Base-by-base conservation (phyloP, 64 coral and sea anemone species). In the Catalaphyllia jardinei region DNA sequence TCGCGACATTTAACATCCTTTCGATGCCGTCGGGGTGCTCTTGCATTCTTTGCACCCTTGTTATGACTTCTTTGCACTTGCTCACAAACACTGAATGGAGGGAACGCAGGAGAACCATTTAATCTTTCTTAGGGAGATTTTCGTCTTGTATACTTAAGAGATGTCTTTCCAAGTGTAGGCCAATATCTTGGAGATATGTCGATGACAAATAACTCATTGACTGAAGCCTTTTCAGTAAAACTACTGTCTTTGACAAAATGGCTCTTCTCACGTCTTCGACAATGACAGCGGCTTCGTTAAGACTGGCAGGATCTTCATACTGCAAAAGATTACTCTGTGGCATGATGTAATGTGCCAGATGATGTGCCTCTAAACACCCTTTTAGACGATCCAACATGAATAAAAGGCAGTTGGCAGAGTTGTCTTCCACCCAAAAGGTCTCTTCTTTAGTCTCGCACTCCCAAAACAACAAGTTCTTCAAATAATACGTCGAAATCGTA, bases 381-480 rank as follows among this genome's bases (percentile, higher is more conserved):
- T 89, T 73, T 2, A 96, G 74, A 29, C 94, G 94, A 87, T 96
- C 94, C 74, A 96, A 31, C 80, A 96, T 52, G 16, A 29, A 65
- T 31, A 92, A 46, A 17, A 96, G 74, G 79, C 94, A 96, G 2
- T 24, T 96, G 8, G 73, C 73, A 0, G 87, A 92, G 67, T 86
- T 89, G 10, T 74, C 82, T 73, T 96, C 94, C 14, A 7, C 89
- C 94, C 94, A 96, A 22, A 92, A 96, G 0, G 17, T 8, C 11
- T 86, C 86, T 0, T 74, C 87, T 59, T 72, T 88, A 1, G 25
- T 86, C 79, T 96, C 94, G 16, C 84, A 88, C 74, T 92, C 94
- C 94, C 94, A 92, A 73, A 96, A 96, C 51, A 93, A 74, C 30
- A 96, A 17, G 64, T 96, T 96, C 50, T 96, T 96, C 90, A 96